Evolutionary conservation across 37 sponge, comb jelly and placozoan species (phyloP).

Genomic region (Dysidea cf. avara): DNA sequence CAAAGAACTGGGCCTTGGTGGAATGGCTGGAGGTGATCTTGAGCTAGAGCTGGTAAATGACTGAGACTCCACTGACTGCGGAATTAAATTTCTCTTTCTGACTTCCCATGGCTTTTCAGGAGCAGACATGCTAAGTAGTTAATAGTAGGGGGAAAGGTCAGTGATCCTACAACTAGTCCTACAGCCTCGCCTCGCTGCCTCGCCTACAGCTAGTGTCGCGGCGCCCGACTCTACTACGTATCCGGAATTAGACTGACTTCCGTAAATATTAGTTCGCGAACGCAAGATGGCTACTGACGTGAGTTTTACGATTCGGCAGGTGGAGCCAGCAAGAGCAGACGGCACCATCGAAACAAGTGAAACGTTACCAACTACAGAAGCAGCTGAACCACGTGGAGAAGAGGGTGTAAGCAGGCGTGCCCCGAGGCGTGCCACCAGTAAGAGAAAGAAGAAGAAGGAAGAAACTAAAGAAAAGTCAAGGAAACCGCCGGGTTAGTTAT

Average conservation of each 20-base stretch:
- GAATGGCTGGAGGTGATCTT: constrained; percentile 17
- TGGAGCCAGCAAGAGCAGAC: neutral
- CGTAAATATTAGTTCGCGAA: neutral
- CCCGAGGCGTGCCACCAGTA: neutral
- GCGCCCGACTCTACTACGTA: no score
- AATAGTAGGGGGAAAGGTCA: no score
- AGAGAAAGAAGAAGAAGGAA: neutral
- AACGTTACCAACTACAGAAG: neutral
- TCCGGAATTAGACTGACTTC: constrained; percentile 11
- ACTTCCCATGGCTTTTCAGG: constrained; percentile 75
- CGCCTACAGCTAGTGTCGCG: no score
- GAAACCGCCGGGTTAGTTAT: constrained; percentile 43
- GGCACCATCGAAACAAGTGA: neutral
- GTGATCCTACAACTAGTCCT: no score
- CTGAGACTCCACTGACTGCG: neutral
- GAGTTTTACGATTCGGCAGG: no score
- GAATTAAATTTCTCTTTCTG: neutral
- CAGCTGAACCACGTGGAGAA: neutral
- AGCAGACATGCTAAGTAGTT: constrained; percentile 43
- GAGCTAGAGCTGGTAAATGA: neutral
- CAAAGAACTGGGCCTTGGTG: constrained; percentile 40
- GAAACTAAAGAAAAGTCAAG: constrained; percentile 15
- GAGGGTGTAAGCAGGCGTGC: neutral
- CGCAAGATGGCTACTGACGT: no score
- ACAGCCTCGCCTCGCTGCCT: no score